Conservation (phyloP, 2,888 invertebrate species). For the Conus canariensis region DNA sequence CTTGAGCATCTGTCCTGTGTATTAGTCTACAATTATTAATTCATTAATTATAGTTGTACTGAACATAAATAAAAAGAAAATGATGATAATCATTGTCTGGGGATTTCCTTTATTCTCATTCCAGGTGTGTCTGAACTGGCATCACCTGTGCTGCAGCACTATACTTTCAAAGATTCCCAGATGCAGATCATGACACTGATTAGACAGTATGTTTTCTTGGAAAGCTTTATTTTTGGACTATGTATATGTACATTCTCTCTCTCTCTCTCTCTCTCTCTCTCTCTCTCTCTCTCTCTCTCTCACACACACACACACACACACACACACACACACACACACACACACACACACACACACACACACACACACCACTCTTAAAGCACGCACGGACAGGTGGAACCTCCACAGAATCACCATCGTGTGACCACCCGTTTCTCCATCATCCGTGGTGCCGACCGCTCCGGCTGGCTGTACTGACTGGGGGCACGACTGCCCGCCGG, state of each 20-base stretch:
- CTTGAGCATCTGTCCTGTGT: neutral
- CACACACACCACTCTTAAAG: neutral
- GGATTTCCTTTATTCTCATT: too few species aligned
- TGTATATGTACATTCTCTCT: neutral
- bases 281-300: slow-evolving; percentile 41
- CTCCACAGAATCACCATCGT: neutral
- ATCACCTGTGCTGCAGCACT: too few species aligned
- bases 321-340: slow-evolving; percentile 7
- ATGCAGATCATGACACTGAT: too few species aligned
- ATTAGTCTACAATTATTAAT: neutral
- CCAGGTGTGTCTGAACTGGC: too few species aligned
- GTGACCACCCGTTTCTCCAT: slow-evolving; percentile 12
- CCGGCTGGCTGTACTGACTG: slow-evolving; percentile 20
- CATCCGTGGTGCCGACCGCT: neutral
- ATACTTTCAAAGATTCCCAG: too few species aligned
- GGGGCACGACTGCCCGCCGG: neutral
- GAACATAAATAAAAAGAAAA: neutral
- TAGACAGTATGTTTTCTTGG: too few species aligned
- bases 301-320: slow-evolving; percentile 6
- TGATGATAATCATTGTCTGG: too few species aligned
- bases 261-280: neutral
- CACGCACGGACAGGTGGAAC: neutral
- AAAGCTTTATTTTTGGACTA: too few species aligned
- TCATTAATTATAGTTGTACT: neutral
- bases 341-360: slow-evolving; percentile 12